These are phyloP conservation scores for Tinea semifulvella DNA, from an alignment of 2,888 invertebrate species.

Conservation along the genomic window DNA sequence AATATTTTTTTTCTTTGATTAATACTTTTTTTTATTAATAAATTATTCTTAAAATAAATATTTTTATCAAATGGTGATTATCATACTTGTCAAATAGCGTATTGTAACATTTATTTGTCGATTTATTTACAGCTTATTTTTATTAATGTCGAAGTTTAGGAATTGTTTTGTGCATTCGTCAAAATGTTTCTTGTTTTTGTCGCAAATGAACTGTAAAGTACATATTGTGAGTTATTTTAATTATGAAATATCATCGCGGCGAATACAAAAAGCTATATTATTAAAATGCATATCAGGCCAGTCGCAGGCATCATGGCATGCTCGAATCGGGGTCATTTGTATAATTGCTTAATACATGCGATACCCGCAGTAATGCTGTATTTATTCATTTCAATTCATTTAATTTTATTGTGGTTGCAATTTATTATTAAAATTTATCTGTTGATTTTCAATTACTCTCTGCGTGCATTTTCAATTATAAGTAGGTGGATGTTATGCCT, in stretches of 20 bases:
- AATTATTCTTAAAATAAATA: too few relatives aligned
- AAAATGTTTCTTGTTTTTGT: too few relatives aligned
- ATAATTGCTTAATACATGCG: conserved; percentile 1
- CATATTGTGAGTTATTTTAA: too few relatives aligned
- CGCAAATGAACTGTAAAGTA: too few relatives aligned
- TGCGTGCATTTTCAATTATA: not conserved
- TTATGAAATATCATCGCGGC: not conserved
- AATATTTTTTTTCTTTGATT: too few relatives aligned
- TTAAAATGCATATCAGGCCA: conserved; percentile 9
- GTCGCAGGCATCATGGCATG: conserved; percentile 4
- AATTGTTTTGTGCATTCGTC: too few relatives aligned
- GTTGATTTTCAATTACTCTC: not conserved
- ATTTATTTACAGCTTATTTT: too few relatives aligned
- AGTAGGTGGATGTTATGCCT: not conserved
- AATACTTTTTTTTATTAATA: too few relatives aligned
- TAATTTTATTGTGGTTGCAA: not conserved
- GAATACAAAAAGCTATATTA: conserved; percentile 3
- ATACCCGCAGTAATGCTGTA: conserved; percentile 1
- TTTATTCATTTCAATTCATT: conserved; percentile 1
- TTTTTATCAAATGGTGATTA: too few relatives aligned
- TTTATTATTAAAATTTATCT: conserved; percentile 1
- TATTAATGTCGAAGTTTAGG: too few relatives aligned
- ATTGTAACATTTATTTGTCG: too few relatives aligned
- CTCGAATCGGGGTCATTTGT: conserved; percentile 3
- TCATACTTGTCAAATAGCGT: too few relatives aligned